Evolutionary conservation across 2,113 vertebrate genomes (phyloP).

Genomic region (Eretmochelys imbricata): DNA sequence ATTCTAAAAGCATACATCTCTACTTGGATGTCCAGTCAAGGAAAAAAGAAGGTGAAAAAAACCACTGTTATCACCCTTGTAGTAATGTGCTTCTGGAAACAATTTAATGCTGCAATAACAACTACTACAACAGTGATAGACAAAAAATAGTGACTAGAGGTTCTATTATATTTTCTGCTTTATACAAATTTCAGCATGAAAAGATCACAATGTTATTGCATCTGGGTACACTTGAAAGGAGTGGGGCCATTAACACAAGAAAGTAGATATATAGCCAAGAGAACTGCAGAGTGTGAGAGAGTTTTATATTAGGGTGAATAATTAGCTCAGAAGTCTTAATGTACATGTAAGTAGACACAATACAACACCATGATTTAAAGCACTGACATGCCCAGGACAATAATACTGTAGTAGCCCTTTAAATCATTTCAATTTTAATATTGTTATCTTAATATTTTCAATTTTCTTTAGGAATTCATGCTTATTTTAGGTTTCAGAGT

Average conservation of each 20-base stretch:
- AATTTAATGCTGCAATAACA: neutral
- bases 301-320: neutral
- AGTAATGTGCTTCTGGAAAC: neutral
- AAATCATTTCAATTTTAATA: neutral
- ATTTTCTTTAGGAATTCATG: neutral
- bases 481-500: neutral
- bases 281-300: neutral
- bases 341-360: neutral
- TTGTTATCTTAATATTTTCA: neutral
- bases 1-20: neutral
- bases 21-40: constrained; percentile 35
- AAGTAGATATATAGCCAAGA: neutral
- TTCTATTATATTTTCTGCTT: neutral
- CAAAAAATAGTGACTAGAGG: neutral
- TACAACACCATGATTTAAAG: neutral
- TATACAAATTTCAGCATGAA: neutral
- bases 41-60: neutral
- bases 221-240: too few relatives aligned
- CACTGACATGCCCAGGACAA: neutral
- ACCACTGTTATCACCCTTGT: neutral
- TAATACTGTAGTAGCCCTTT: neutral
- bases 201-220: neutral
- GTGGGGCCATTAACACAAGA: too few relatives aligned
- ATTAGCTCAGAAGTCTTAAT: neutral
- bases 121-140: neutral